Evolutionary conservation across 2,113 vertebrate species (phyloP), one percentile per base, ranked within the genome.

Genomic region (Crocuta crocuta): DNA sequence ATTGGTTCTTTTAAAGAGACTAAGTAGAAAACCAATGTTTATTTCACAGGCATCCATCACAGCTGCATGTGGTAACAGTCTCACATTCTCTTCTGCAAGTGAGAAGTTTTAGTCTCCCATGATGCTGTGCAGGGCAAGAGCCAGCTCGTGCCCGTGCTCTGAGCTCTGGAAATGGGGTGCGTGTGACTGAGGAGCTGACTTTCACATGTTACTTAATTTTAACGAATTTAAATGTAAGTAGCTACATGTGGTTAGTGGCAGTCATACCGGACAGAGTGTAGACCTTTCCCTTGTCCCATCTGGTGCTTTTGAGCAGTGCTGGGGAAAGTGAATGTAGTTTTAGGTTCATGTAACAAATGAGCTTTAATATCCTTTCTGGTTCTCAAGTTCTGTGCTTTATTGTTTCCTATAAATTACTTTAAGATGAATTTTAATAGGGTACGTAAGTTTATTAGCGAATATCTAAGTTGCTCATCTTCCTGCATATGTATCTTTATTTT

Each of bases 391-490:
- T 58, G 19, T 78, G 66, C 45, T 86, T 86, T 71, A 28, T 79
- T 81, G n/a, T 89, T 91, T 89, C 11, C 45, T 78, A 23, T 58
- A 39, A 92, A 80, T 53, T 91, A 71, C 61, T 90, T 91, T 76
- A 43, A 79, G 88, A 68, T 71, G 26, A 23, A 24, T 85, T 85
- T 78, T 71, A 65, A 39, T 73, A 71, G 66, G 35, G 39, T 80
- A 10, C 21, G 8, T 28, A 48, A 24, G 39, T 16, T 95, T 81
- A 80, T 79, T 92, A 70, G 50, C 84, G 26, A 84, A 19, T 85
- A 79, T 93, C 90, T 81, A 43, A 74, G 28, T 94, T 86, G 50
- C 21, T 93, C 11, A 50, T 96, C 73, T 91, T 91, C 10, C 58
- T 86, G 5, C 43, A 16, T 28, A 16, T 39, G 26, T 89, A 23